Conservation (phyloP, 2,888 invertebrate genomes). For the Idaea aversata region DNA sequence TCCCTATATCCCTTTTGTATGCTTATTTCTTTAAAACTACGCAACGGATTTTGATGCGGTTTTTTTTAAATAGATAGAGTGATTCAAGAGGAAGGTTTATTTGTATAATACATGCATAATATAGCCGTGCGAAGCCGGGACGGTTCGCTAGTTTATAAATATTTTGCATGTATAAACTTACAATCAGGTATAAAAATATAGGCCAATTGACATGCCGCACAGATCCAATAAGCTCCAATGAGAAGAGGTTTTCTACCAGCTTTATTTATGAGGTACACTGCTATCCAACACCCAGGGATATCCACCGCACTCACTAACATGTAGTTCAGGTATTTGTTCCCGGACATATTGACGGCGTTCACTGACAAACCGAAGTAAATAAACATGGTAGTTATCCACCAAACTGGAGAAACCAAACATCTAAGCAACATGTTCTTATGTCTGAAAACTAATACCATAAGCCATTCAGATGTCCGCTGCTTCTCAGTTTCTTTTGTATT, state of each 20-base stretch:
- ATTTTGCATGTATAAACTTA: conserved; percentile 33
- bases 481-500: conserved; percentile 34
- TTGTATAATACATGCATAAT: too few relatives aligned
- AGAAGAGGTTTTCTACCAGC: conserved; percentile 81
- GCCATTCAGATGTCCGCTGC: conserved; percentile 37
- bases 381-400: conserved; percentile 83
- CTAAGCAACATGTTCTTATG: conserved; percentile 49
- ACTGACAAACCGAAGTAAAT: conserved; percentile 83
- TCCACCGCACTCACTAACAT: conserved; percentile 81
- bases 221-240: conserved; percentile 77
- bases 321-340: conserved; percentile 83
- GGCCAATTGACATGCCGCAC: conserved; percentile 78
- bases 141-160: too few relatives aligned
- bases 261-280: conserved; percentile 78
- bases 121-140: too few relatives aligned
- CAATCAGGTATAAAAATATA: conserved; percentile 78
- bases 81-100: too few relatives aligned
- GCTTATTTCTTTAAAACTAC: too few relatives aligned
- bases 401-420: conserved; percentile 63
- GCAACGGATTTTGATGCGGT: too few relatives aligned
- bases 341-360: conserved; percentile 82
- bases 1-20: too few relatives aligned
- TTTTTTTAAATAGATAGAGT: too few relatives aligned
- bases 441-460: conserved; percentile 52
- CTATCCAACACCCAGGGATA: conserved; percentile 83